Conservation (phyloP, 2,888 invertebrate genomes). For the Liopterus haemorrhoidalis region DNA sequence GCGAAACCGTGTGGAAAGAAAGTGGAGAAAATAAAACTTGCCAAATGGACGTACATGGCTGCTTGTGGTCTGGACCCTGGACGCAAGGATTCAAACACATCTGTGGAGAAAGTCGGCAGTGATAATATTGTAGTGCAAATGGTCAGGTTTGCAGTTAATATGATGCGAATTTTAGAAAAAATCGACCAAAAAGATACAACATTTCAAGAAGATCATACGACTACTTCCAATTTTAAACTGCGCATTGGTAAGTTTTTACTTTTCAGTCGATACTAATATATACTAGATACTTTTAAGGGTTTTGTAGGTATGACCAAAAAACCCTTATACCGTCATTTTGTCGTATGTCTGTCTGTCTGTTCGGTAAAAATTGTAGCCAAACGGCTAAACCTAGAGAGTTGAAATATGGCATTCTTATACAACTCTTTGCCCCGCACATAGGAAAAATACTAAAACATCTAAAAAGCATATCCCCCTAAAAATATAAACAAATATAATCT, state of each 20-base stretch:
- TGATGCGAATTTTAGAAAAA: slow-evolving; percentile 59
- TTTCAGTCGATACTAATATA: too few relatives aligned
- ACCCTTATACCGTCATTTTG: too few relatives aligned
- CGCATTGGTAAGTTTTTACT: slow-evolving; percentile 59
- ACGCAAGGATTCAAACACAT: slow-evolving; percentile 52
- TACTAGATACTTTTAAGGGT: too few relatives aligned
- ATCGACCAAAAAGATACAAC: slow-evolving; percentile 53
- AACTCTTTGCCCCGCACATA: too few relatives aligned
- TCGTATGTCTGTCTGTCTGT: too few relatives aligned
- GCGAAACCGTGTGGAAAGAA: slow-evolving; percentile 58
- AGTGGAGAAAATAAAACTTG: slow-evolving; percentile 95
- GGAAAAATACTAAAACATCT: too few relatives aligned
- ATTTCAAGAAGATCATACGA: slow-evolving; percentile 45
- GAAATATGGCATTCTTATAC: too few relatives aligned
- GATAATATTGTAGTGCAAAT: slow-evolving; percentile 52
- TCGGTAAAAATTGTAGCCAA: too few relatives aligned
- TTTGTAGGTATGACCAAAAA: too few relatives aligned
- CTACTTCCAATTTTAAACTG: slow-evolving; percentile 61
- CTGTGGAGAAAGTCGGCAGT: slow-evolving; percentile 28
- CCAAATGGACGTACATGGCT: slow-evolving; percentile 96
- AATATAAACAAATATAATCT: too few relatives aligned
- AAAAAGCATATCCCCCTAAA: too few relatives aligned
- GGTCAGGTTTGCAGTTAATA: slow-evolving; percentile 66
- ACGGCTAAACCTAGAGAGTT: too few relatives aligned
- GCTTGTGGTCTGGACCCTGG: slow-evolving; percentile 84